A percentile compares a stretch with the other conserved stretches of the same genome.
Evolutionary conservation across 2,797 vertebrate genomes (phyloP).

Genomic region (Coregonus sp.): DNA sequence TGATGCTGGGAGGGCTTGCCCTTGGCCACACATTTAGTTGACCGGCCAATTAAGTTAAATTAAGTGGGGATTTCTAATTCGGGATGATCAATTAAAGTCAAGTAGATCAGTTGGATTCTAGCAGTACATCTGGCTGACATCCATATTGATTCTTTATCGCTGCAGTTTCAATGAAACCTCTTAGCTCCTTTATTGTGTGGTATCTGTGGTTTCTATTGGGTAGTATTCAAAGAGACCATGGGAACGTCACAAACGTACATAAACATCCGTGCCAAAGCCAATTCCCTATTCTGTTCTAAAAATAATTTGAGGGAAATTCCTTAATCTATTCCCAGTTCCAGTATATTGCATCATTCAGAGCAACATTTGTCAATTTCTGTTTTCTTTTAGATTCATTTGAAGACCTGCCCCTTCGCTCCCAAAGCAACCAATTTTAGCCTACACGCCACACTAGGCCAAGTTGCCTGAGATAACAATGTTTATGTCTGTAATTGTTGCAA

Average conservation of each 20-base stretch:
- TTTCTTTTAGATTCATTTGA: slow-evolving; percentile 52
- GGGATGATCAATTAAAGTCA: slow-evolving; percentile 29
- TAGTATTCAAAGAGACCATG: slow-evolving; percentile 2
- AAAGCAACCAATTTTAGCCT: slow-evolving; percentile 44
- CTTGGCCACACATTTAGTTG: not conserved
- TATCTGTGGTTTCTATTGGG: not conserved
- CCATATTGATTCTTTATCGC: not conserved
- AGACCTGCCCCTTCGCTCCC: slow-evolving; percentile 46
- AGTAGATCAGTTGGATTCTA: slow-evolving; percentile 6
- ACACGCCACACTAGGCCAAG: slow-evolving; percentile 51
- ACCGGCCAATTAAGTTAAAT: not conserved
- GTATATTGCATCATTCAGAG: slow-evolving; percentile 59
- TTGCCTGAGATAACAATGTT: slow-evolving; percentile 62
- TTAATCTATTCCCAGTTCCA: slow-evolving; percentile 62
- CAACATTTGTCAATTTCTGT: slow-evolving; percentile 58
- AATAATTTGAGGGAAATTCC: slow-evolving; percentile 69
- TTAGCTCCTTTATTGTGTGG: not conserved
- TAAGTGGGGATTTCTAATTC: too few species aligned
- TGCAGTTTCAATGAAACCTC: not conserved
- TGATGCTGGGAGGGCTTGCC: slow-evolving; percentile 6
- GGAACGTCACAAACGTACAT: slow-evolving; percentile 57
- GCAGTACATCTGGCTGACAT: not conserved
- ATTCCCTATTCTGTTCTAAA: slow-evolving; percentile 54
- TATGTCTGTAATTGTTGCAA: slow-evolving; percentile 56
- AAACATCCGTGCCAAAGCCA: slow-evolving; percentile 68